Evolutionary conservation across 2,797 vertebrate genomes (phyloP).

Genomic region (Spondyliosoma cantharus): DNA sequence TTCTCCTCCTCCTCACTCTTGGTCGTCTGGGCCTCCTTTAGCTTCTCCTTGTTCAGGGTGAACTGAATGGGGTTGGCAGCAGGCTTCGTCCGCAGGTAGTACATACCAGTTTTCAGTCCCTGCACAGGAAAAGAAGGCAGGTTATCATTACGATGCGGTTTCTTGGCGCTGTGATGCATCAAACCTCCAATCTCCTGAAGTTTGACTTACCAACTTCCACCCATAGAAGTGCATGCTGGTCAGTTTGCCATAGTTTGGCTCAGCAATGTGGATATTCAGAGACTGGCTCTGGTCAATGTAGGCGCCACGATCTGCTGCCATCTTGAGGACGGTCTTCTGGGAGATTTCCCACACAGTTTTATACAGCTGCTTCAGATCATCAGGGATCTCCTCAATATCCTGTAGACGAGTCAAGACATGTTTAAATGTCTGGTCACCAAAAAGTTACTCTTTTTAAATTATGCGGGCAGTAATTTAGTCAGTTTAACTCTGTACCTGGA

Average conservation of each 20-base stretch:
- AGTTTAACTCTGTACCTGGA: conserved; percentile 87
- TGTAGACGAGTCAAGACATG: conserved; percentile 61
- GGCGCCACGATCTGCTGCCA: conserved; percentile 95
- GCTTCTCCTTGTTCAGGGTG: conserved; percentile 95
- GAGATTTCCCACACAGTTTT: conserved; percentile 99
- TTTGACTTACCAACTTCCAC: conserved; percentile 90
- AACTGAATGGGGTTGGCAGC: conserved; percentile 98
- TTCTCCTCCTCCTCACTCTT: conserved; percentile 79
- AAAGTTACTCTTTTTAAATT: background rate
- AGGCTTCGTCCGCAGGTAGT: conserved; percentile 95
- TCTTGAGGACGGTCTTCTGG: conserved; percentile 93
- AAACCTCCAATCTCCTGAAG: background rate
- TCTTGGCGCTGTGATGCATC: background rate
- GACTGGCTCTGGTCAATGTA: conserved; percentile 99
- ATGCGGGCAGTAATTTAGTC: background rate
- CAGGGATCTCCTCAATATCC: conserved; percentile 89
- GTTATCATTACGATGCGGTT: background rate
- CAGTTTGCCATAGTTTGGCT: conserved; percentile 97
- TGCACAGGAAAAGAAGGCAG: conserved; percentile 29
- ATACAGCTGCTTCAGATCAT: conserved; percentile 93
- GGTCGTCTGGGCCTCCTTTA: conserved; percentile 83
- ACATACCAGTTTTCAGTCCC: conserved; percentile 98
- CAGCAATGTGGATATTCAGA: conserved; percentile 96
- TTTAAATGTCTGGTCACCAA: background rate
- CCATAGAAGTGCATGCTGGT: conserved; percentile 99